phyloP scores from a whole-genome alignment of 2,888 invertebrate genomes.

The Argyresthia albistria region DNA sequence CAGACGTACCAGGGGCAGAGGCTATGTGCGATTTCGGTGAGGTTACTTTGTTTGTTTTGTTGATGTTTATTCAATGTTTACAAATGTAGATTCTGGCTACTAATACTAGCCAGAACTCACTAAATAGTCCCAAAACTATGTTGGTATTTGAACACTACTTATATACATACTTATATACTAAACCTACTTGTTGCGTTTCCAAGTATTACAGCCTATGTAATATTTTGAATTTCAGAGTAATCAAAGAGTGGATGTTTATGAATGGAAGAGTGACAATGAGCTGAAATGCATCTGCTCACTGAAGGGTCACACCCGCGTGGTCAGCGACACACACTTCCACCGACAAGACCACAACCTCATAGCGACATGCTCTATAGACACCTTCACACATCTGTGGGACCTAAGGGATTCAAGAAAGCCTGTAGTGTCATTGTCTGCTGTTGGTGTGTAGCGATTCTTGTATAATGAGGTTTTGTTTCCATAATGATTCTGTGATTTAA shows the following conservation, averaged over 20 bases:
- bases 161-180: too few species aligned
- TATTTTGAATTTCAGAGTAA: constrained; percentile 77
- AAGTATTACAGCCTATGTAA: too few species aligned
- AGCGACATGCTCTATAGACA: constrained; percentile 93
- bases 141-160: too few species aligned
- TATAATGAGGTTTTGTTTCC: too few species aligned
- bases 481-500: too few species aligned
- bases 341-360: constrained; percentile 65
- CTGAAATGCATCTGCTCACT: constrained; percentile 81
- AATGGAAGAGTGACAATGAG: constrained; percentile 80
- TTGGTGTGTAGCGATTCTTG: constrained; percentile 71
- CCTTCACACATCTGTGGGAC: constrained; percentile 96
- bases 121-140: too few species aligned
- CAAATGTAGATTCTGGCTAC: too few species aligned
- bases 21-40: constrained; percentile 90
- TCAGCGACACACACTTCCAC: constrained; percentile 95
- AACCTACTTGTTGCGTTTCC: too few species aligned
- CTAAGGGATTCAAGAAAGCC: constrained; percentile 89
- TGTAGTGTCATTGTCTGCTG: constrained; percentile 86
- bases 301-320: constrained; percentile 86
- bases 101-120: too few species aligned
- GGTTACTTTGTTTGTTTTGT: constrained; percentile 9
- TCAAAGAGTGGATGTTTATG: constrained; percentile 88
- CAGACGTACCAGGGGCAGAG: constrained; percentile 83
- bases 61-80: neutral